Conservation (phyloP, 2,113 vertebrate genomes). For the Emberiza fucata region DNA sequence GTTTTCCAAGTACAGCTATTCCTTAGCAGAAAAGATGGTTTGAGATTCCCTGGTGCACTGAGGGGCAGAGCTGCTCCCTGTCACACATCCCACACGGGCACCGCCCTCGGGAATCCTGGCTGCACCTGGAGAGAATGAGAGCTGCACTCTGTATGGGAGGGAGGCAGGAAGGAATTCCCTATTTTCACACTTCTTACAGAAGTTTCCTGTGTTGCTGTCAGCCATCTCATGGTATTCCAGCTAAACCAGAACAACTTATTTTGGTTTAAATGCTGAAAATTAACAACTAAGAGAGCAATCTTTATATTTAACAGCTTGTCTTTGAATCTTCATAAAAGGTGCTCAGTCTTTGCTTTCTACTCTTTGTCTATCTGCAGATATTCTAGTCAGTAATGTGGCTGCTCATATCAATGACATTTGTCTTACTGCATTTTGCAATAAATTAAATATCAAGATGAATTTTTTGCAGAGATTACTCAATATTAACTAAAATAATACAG, state of each 20-base stretch:
- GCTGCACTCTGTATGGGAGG: not conserved
- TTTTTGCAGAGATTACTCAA: not conserved
- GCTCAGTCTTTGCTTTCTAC: not conserved
- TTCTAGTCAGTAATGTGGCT: not conserved
- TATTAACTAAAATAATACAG: not conserved
- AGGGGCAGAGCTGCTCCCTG: not conserved
- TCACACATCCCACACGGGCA: not conserved
- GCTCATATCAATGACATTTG: not conserved
- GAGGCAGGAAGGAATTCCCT: not conserved
- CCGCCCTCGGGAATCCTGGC: not conserved
- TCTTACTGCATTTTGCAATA: not conserved
- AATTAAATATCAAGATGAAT: not conserved
- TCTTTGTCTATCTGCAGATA: not conserved
- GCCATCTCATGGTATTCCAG: not conserved
- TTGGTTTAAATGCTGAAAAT: not conserved
- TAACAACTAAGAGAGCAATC: not conserved
- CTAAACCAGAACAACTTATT: not conserved
- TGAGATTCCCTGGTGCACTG: not conserved
- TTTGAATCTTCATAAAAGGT: not conserved
- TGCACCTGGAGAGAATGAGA: accelerated
- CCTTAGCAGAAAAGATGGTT: not conserved
- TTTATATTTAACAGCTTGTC: not conserved
- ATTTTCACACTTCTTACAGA: not conserved
- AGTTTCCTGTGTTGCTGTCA: not conserved
- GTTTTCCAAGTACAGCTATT: not conserved